Conservation (phyloP, 2,797 vertebrate species). For the Leptodactylus fallax region DNA sequence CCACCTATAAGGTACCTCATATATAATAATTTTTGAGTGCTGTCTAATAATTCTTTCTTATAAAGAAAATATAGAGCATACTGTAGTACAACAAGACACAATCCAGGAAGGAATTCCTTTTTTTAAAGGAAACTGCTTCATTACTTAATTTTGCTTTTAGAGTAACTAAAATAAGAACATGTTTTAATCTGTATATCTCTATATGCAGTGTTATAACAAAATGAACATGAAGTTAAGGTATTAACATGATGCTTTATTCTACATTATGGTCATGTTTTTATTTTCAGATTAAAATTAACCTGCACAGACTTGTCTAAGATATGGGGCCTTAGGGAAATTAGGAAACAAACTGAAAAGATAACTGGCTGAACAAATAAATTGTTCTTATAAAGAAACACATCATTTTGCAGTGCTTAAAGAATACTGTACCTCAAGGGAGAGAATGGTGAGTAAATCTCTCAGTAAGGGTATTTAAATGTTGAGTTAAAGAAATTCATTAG, state of each 20-base stretch:
- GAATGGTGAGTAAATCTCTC: conserved; percentile 43
- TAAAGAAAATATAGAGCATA: no score
- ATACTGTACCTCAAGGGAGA: conserved; percentile 45
- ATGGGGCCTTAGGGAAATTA: conserved; percentile 43
- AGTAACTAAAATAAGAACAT: neutral
- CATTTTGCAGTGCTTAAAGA: conserved; percentile 46
- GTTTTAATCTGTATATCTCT: neutral
- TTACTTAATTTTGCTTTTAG: neutral
- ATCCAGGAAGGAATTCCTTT: neutral
- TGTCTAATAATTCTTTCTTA: no score
- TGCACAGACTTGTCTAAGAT: conserved; percentile 37
- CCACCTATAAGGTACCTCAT: no score
- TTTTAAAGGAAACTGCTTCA: neutral
- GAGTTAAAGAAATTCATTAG: conserved; percentile 53
- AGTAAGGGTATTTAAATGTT: conserved; percentile 44
- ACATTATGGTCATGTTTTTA: conserved; percentile 40
- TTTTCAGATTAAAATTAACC: conserved; percentile 34
- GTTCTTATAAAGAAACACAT: conserved; percentile 44
- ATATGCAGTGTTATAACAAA: neutral
- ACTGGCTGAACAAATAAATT: conserved; percentile 43
- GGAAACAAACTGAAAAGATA: conserved; percentile 40
- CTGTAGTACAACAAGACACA: no score
- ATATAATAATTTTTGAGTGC: no score
- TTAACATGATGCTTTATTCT: conserved; percentile 34
- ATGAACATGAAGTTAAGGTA: conserved; percentile 5